Conservation (phyloP, 2,797 vertebrate genomes). For the Chelmon rostratus region DNA sequence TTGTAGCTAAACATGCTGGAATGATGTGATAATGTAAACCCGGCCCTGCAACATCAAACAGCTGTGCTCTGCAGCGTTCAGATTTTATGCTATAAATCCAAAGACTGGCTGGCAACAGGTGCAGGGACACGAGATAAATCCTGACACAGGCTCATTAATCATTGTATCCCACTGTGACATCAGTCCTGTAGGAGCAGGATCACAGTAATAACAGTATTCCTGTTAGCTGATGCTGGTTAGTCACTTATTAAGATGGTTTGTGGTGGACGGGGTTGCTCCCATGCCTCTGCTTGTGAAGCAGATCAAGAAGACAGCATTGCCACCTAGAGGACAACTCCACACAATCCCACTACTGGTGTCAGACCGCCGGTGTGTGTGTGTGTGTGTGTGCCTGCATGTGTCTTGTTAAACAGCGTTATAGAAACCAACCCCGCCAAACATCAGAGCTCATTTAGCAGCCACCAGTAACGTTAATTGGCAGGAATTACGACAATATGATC, state of each 20-base stretch:
- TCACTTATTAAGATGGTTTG: background rate
- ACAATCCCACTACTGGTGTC: constrained; percentile 23
- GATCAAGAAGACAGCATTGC: constrained; percentile 46
- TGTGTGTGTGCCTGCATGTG: constrained; percentile 18
- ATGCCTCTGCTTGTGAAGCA: background rate
- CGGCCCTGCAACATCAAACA: no score
- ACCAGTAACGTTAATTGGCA: constrained; percentile 68
- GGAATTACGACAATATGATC: constrained; percentile 72
- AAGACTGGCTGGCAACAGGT: no score
- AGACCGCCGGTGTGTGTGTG: constrained; percentile 23
- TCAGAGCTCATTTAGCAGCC: constrained; percentile 70
- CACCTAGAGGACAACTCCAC: constrained; percentile 63
- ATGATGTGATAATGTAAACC: background rate
- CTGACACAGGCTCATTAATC: background rate
- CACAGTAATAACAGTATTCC: background rate
- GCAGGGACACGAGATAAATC: background rate
- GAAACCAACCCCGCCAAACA: constrained; percentile 60
- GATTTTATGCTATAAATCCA: no score
- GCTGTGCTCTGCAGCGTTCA: no score
- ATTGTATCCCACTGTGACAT: background rate
- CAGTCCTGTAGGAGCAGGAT: no score
- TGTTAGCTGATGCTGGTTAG: background rate
- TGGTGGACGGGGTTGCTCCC: background rate
- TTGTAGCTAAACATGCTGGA: background rate
- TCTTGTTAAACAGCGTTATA: constrained; percentile 64